Conservation (phyloP, 2,113 vertebrate genomes). For the Aphyosemion australe region DNA sequence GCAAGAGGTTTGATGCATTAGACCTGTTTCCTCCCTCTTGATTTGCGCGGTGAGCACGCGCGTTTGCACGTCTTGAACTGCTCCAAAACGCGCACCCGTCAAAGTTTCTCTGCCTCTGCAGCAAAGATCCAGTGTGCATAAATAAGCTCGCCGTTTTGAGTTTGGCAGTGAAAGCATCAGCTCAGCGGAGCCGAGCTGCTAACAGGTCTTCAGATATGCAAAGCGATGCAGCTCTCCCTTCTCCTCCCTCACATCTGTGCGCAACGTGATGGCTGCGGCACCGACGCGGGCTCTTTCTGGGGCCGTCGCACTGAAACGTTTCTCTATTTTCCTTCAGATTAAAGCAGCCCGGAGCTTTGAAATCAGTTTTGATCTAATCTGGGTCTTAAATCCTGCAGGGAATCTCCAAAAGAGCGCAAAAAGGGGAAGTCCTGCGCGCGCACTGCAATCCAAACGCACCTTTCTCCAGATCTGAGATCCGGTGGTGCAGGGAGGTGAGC, state of each 20-base stretch:
- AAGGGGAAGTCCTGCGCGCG: neutral
- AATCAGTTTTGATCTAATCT: neutral
- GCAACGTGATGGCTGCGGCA: slow-evolving; percentile 65
- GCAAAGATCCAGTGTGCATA: neutral
- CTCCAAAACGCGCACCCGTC: slow-evolving; percentile 10
- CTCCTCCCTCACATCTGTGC: slow-evolving; percentile 32
- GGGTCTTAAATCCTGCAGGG: neutral
- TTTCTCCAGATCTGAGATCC: slow-evolving; percentile 96
- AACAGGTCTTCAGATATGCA: slow-evolving; percentile 69
- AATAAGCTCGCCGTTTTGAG: neutral
- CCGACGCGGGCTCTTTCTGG: neutral
- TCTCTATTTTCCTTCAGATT: neutral
- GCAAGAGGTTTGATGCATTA: slow-evolving; percentile 7
- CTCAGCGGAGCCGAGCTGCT: slow-evolving; percentile 23
- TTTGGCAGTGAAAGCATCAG: neutral
- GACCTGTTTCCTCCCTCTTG: slow-evolving; percentile 15
- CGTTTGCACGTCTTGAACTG: slow-evolving; percentile 19
- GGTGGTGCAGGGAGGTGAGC: slow-evolving; percentile 92
- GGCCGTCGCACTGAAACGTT: neutral
- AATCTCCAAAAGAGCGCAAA: neutral
- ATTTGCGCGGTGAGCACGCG: slow-evolving; percentile 3
- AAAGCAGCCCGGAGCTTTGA: neutral
- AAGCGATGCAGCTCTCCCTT: slow-evolving; percentile 74
- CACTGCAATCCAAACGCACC: slow-evolving; percentile 73
- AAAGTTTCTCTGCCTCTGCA: slow-evolving; percentile 31